phyloP scores from a whole-genome alignment of 2,113 vertebrate species.

The Empidonax alnorum region DNA sequence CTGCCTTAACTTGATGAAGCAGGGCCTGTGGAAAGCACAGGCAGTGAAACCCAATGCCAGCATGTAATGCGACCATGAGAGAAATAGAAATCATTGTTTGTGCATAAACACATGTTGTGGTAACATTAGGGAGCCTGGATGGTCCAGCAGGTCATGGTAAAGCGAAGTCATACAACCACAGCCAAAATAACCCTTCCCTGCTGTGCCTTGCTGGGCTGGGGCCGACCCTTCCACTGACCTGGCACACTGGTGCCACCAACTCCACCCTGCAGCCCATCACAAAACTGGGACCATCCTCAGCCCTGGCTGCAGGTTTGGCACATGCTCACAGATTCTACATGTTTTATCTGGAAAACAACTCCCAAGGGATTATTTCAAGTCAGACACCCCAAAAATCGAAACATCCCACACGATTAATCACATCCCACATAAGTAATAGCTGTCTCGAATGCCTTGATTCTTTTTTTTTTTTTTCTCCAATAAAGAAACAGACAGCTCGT shows the following conservation, averaged over 20 bases:
- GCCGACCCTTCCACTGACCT: fast-evolving
- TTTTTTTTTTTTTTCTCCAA: not conserved
- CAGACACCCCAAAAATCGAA: not conserved
- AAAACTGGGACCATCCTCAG: fast-evolving
- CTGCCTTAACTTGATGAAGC: not conserved
- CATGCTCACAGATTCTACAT: fast-evolving
- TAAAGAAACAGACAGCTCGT: not conserved
- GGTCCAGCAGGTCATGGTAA: not conserved
- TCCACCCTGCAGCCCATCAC: fast-evolving
- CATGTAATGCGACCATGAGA: fast-evolving
- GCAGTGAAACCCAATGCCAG: fast-evolving
- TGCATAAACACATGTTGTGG: fast-evolving
- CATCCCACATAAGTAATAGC: not conserved
- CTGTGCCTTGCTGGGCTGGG: not conserved
- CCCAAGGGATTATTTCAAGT: not conserved
- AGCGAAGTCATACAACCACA: not conserved
- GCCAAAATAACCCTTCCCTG: not conserved
- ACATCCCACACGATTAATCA: not conserved
- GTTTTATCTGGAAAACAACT: not conserved
- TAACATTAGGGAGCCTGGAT: fast-evolving
- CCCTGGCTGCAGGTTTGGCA: not conserved
- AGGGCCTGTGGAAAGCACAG: not conserved
- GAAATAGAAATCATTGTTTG: too few relatives aligned
- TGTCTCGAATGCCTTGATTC: not conserved
- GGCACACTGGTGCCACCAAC: fast-evolving